These are phyloP conservation scores for Rhabdophis nuchalis DNA, from an alignment of 2,797 vertebrate species.

Conservation along the genomic window DNA sequence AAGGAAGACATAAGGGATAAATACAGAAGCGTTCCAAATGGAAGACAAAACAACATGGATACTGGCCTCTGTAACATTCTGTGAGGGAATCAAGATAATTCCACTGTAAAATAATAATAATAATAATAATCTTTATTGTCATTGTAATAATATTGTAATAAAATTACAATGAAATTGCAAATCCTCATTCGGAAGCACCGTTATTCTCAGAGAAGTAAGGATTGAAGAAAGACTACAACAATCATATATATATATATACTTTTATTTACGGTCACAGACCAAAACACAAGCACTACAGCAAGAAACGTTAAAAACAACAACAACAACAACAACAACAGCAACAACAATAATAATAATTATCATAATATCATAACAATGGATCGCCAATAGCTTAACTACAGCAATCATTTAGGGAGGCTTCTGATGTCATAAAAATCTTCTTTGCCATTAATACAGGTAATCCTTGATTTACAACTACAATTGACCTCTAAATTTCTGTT, in stretches of 20 bases:
- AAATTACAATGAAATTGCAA: no score
- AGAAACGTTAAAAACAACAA: no score
- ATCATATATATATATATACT: no score
- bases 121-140: no score
- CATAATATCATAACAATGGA: no score
- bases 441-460: background rate
- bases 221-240: background rate
- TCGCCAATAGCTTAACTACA: no score
- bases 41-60: background rate
- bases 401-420: background rate
- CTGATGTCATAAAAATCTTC: background rate
- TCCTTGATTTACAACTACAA: background rate
- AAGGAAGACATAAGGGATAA: background rate
- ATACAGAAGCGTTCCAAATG: background rate
- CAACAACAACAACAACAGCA: no score
- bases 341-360: no score
- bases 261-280: no score
- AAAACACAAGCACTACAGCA: no score
- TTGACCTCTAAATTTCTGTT: background rate
- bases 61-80: background rate
- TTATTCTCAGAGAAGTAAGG: background rate
- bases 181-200: background rate
- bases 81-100: background rate
- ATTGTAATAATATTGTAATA: no score
- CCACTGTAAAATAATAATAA: no score